phyloP scores from a whole-genome alignment of 2,888 invertebrate genomes.

The Lycia hirtaria region DNA sequence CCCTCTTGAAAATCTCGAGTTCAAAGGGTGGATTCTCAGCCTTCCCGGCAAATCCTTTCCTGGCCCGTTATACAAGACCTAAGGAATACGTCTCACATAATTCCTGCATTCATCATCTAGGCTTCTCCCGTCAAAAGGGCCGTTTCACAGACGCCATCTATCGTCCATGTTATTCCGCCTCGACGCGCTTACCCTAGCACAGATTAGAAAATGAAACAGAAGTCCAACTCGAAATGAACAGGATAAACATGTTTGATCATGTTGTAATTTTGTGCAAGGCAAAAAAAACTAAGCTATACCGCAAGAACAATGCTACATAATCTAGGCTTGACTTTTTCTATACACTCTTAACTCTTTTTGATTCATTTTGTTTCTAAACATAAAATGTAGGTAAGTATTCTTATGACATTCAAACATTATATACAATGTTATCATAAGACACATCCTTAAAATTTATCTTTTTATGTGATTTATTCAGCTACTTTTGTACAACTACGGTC shows the following conservation, averaged over 20 bases:
- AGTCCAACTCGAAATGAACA: neutral
- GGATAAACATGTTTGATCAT: neutral
- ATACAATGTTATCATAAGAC: too few relatives aligned
- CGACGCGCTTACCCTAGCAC: slow-evolving; percentile 53
- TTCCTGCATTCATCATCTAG: slow-evolving; percentile 38
- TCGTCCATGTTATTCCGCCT: slow-evolving; percentile 61
- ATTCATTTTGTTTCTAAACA: too few relatives aligned
- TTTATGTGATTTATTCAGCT: too few relatives aligned
- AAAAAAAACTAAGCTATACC: too few relatives aligned
- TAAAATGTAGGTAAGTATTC: too few relatives aligned
- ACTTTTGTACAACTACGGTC: too few relatives aligned
- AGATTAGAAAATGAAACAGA: neutral
- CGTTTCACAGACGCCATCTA: slow-evolving; percentile 30
- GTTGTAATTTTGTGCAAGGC: too few relatives aligned
- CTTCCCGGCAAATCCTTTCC: slow-evolving; percentile 9
- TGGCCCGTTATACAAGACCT: slow-evolving; percentile 22
- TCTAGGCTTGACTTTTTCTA: too few relatives aligned
- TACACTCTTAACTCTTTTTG: too few relatives aligned
- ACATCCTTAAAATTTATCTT: too few relatives aligned
- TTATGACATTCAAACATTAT: too few relatives aligned
- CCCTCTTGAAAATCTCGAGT: neutral
- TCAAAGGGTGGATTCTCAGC: slow-evolving; percentile 18
- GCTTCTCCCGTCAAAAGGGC: slow-evolving; percentile 36
- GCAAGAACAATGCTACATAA: too few relatives aligned
- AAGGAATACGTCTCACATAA: slow-evolving; percentile 30